Percentiles rank a stretch among this genome's conserved stretches.
These are phyloP conservation scores for Yponomeuta cagnagella DNA, from an alignment of 2,888 invertebrate genomes.

Conservation along the genomic window DNA sequence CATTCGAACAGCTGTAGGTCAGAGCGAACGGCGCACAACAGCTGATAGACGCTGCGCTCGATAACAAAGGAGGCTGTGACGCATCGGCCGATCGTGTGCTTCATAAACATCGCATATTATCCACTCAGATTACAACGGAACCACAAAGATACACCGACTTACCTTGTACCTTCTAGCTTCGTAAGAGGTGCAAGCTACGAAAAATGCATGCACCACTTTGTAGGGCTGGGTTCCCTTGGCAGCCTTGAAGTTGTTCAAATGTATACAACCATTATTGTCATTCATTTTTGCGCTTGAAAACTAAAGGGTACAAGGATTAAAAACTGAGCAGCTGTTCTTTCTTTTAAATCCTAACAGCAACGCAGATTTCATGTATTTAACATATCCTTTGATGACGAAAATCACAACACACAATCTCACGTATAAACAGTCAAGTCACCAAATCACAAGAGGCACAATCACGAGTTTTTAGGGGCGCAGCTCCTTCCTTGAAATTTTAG, in stretches of 20 bases:
- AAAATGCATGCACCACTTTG: conserved; percentile 89
- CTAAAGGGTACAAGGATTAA: conserved; percentile 7
- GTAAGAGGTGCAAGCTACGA: conserved; percentile 86
- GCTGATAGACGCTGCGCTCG: conserved; percentile 42
- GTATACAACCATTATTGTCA: conserved; percentile 84
- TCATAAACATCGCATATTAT: not conserved
- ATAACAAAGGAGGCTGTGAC: conserved; percentile 7
- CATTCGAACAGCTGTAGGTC: conserved; percentile 58
- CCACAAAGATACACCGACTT: conserved; percentile 23
- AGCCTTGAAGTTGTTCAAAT: conserved; percentile 86
- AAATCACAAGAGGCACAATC: not conserved
- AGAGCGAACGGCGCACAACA: conserved; percentile 64
- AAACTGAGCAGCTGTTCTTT: conserved; percentile 1
- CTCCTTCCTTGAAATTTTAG: not conserved
- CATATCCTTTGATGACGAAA: not conserved
- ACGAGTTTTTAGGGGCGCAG: not conserved
- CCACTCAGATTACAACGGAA: not conserved
- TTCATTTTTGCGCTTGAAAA: conserved; percentile 69
- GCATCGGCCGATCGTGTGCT: not conserved
- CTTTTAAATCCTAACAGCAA: not conserved
- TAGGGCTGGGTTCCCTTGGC: conserved; percentile 84
- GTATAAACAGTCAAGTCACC: not conserved
- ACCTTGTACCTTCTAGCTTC: conserved; percentile 91
- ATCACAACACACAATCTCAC: not conserved
- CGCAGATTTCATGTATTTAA: not conserved